phyloP scores from a whole-genome alignment of 2,797 vertebrate species.

The Myiothlypis chrysogaster region DNA sequence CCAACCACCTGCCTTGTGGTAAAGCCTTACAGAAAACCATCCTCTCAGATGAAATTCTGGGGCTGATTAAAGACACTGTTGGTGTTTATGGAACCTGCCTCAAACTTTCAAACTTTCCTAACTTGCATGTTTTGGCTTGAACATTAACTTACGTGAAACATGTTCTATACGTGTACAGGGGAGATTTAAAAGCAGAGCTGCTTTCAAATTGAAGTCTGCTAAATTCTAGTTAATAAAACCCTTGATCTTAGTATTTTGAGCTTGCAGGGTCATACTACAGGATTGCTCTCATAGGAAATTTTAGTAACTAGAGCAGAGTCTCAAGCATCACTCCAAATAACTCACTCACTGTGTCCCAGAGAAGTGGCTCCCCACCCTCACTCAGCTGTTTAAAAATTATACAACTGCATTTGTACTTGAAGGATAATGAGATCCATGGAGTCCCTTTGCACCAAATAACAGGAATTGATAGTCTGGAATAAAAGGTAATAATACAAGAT shows the following conservation, averaged over 20 bases:
- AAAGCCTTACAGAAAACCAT: not conserved
- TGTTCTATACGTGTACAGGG: rapidly evolving
- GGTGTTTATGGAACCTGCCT: not conserved
- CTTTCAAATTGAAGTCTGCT: not conserved
- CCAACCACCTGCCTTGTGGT: not conserved
- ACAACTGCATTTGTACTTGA: not conserved
- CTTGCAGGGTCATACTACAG: not conserved
- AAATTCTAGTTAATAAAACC: not conserved
- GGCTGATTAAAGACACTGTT: not conserved
- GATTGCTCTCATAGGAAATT: not conserved
- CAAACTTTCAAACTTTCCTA: not conserved
- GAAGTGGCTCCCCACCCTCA: not conserved
- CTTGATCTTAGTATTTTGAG: not conserved
- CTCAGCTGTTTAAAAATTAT: not conserved
- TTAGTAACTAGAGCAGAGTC: not conserved
- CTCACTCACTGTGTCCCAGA: not conserved
- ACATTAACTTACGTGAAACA: not conserved
- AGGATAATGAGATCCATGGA: not conserved
- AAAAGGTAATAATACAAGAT: not conserved
- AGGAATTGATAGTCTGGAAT: not conserved
- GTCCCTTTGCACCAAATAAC: not conserved
- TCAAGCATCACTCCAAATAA: not conserved
- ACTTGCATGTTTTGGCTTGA: not conserved
- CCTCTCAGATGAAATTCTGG: not conserved
- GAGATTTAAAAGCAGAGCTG: not conserved